Conservation (phyloP, 2,888 invertebrate genomes). For the Chelonus formosanus region DNA sequence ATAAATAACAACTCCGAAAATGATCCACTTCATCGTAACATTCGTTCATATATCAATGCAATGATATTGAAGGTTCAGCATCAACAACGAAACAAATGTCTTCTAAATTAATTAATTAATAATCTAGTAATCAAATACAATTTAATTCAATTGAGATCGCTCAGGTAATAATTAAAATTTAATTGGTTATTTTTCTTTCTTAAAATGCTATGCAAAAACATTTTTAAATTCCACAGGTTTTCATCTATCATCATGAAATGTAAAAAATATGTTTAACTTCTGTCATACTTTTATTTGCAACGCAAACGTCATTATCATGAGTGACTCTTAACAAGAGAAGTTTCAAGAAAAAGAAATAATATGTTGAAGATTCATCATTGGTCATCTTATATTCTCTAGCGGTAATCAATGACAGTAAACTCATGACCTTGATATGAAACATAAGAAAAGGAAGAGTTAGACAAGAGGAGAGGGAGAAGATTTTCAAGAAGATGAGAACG, state of each 20-base stretch:
- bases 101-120: conserved; percentile 54
- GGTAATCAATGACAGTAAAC: conserved; percentile 6
- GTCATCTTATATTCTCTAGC: not conserved
- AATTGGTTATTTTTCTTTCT: too few relatives aligned
- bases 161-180: conserved; percentile 37
- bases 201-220: too few relatives aligned
- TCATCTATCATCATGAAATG: too few relatives aligned
- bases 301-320: conserved; percentile 3
- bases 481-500: conserved; percentile 5
- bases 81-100: conserved; percentile 32
- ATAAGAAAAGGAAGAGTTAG: not conserved
- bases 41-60: conserved; percentile 40
- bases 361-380: not conserved
- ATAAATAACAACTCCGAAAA: conserved; percentile 44
- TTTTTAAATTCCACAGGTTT: too few relatives aligned
- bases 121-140: conserved; percentile 50
- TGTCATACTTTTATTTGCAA: conserved; percentile 6
- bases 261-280: too few relatives aligned
- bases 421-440: conserved; percentile 2
- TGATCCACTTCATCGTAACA: conserved; percentile 52
- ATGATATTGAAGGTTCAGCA: conserved; percentile 36
- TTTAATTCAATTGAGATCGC: conserved; percentile 50
- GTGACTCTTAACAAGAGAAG: not conserved
- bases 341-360: not conserved
- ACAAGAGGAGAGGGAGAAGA: not conserved